A percentile compares a stretch with the other conserved stretches of the same genome.
Conservation (phyloP, 2,113 vertebrate genomes). For the Caranx ignobilis region DNA sequence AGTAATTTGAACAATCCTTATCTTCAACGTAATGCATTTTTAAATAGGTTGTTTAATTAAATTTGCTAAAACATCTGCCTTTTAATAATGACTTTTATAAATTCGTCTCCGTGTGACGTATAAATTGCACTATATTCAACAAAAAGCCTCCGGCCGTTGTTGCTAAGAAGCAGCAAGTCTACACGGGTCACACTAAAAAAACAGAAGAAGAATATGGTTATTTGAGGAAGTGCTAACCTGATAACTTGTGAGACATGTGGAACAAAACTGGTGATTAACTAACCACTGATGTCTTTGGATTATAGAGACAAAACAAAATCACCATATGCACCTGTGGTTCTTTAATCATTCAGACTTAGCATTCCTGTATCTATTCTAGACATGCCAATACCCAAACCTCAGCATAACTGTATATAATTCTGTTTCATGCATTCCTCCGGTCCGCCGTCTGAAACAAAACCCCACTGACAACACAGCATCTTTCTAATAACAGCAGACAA, state of each 20-base stretch:
- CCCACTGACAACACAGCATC: constrained; percentile 53
- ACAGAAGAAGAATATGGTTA: too few relatives aligned
- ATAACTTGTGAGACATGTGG: too few relatives aligned
- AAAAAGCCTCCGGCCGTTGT: neutral
- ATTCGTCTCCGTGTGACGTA: neutral
- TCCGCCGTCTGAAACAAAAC: constrained; percentile 52
- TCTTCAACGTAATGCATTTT: too few relatives aligned
- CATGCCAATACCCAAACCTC: constrained; percentile 28
- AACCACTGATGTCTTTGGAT: neutral
- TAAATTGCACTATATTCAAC: neutral
- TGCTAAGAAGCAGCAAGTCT: too few relatives aligned
- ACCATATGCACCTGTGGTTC: constrained; percentile 10
- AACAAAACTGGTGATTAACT: neutral
- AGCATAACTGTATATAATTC: constrained; percentile 33
- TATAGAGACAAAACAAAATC: neutral
- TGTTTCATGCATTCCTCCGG: constrained; percentile 36
- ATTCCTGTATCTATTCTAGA: constrained; percentile 27
- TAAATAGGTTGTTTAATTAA: too few relatives aligned
- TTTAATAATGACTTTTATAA: neutral
- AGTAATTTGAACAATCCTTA: neutral
- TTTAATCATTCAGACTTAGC: neutral
- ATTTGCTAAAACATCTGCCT: too few relatives aligned
- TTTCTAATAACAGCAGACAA: constrained; percentile 29
- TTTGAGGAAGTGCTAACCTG: too few relatives aligned
- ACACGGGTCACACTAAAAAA: too few relatives aligned